Evolutionary conservation across 2,888 invertebrate genomes (phyloP).

Genomic region (Calliscelio sp.): DNA sequence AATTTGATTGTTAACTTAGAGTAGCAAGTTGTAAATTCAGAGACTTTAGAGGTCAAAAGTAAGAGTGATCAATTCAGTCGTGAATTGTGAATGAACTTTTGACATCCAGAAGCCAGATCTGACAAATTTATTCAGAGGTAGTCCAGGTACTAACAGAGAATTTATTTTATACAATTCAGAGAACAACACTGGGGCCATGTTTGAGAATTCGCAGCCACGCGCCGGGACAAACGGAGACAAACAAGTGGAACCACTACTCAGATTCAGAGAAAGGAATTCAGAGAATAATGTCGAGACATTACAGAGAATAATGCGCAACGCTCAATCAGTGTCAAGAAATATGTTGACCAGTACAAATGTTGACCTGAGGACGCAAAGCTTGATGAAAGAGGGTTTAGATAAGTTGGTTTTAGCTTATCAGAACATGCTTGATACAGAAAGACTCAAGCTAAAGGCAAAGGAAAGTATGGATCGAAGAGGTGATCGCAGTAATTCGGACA

Average conservation of each 20-base stretch:
- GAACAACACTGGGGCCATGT: conserved; percentile 48
- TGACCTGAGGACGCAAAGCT: background rate
- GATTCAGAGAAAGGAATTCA: background rate
- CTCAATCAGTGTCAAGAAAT: conserved; percentile 31
- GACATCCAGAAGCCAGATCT: conserved; percentile 43
- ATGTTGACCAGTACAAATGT: background rate
- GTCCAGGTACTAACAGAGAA: conserved; percentile 51
- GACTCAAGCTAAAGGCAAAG: background rate
- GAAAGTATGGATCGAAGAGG: too few relatives aligned
- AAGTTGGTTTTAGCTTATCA: conserved; percentile 42
- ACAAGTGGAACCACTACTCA: background rate
- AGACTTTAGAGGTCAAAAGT: conserved; percentile 26
- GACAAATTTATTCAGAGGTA: conserved; percentile 29
- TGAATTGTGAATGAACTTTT: conserved; percentile 13
- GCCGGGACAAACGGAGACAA: conserved; percentile 12
- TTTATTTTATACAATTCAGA: conserved; percentile 23
- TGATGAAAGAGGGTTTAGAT: conserved; percentile 28
- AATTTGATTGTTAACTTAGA: conserved; percentile 10
- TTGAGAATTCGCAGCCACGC: background rate
- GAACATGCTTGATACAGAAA: conserved; percentile 36
- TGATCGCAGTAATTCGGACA: background rate
- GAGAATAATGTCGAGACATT: background rate
- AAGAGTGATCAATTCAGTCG: conserved; percentile 7
- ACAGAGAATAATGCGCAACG: conserved; percentile 19
- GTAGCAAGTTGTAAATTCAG: background rate